These are phyloP conservation scores for Thunnus albacares DNA, from an alignment of 2,797 vertebrate genomes.

Conservation along the genomic window DNA sequence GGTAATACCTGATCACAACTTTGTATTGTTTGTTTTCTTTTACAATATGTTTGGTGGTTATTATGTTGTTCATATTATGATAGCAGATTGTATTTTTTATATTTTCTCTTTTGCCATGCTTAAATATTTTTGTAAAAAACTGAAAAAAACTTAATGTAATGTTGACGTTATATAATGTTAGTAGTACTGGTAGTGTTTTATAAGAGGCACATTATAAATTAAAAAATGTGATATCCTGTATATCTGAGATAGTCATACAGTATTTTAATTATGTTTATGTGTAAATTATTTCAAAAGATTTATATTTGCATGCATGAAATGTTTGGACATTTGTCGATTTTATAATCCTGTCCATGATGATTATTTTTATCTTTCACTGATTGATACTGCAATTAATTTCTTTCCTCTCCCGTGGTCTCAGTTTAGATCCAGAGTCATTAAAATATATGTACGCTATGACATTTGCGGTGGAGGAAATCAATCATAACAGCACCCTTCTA, in stretches of 20 bases:
- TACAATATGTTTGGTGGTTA: background rate
- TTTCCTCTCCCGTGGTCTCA: conserved; percentile 57
- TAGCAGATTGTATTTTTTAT: background rate
- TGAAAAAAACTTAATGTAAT: background rate
- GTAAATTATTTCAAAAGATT: background rate
- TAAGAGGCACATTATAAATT: background rate
- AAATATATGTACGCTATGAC: conserved; percentile 82
- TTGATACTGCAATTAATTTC: background rate
- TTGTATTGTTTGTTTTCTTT: background rate
- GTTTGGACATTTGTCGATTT: background rate
- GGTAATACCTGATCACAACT: conserved; percentile 61
- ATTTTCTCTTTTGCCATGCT: background rate
- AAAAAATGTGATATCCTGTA: background rate
- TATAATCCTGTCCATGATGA: background rate
- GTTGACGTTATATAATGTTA: background rate
- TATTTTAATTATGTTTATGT: background rate
- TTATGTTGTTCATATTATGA: background rate
- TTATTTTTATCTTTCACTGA: background rate
- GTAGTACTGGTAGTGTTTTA: background rate
- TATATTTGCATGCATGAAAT: background rate
- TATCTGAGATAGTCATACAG: background rate
- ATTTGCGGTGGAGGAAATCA: conserved; percentile 85
- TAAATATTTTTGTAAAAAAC: background rate
- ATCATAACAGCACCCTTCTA: conserved; percentile 67
- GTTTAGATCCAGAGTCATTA: conserved; percentile 78